Evolutionary conservation across 2,888 invertebrate species (phyloP), one percentile per base, ranked within the genome.

Genomic region (Mimas tiliae): DNA sequence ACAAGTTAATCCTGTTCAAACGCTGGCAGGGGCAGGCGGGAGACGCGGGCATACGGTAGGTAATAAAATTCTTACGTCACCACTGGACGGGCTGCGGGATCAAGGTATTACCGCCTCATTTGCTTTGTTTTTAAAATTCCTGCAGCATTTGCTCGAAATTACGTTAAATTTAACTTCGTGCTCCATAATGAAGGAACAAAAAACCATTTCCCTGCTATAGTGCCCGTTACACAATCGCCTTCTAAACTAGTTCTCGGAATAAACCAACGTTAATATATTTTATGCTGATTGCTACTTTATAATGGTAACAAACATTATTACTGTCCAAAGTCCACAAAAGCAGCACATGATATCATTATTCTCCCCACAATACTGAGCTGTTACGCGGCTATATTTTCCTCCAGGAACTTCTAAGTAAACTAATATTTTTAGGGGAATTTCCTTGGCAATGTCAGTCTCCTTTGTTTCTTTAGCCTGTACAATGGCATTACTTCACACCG

Each of bases 1-100:
- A 92, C 87, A 89, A 89, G 89, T 87, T 91, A 92, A 93, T 92
- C 92, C 92, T 88, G 87, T 91, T 89, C 87, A 88, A 90, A 87
- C 84, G 83, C 82, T 82, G 80, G 79, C 76, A 76, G 78, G 74
- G 75, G 73, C 72, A 74, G 72, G 72, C 70, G 69, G 72, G 71
- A 73, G 69, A 69, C 69, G 71, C 73, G 76, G 71, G 72, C 75
- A 74, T 73, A 70, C 73, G 72, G 77, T 76, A 75, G 83, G 86
- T 88, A 90, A 90, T 90, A 90, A 91, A 89, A 90, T 85, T 90
- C 87, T 89, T 88, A 84, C 87, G 87, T 90, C 89, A 88, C 88
- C 86, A 76, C 80, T 72, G 85, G 82, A 80, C 85, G 73, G 76
- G 80, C 80, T 72, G 72, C 69, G 70, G 78, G 79, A 78, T 83